These are phyloP conservation scores for Cremastobaeus sp. DNA, from an alignment of 2,888 invertebrate species.

Conservation along the genomic window DNA sequence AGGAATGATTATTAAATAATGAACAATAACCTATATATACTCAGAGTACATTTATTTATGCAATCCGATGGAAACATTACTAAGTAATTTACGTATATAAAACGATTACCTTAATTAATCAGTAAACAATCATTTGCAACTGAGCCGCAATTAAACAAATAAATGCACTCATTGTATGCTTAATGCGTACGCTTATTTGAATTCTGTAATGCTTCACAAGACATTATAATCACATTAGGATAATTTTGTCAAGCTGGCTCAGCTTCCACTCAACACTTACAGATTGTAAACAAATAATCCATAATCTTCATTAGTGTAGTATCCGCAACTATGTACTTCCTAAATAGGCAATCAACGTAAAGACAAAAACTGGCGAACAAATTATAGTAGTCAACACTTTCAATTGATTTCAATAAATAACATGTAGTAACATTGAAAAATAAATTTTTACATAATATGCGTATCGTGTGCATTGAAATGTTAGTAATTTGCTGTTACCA, in stretches of 20 bases:
- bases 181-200: conserved; percentile 17
- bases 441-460: neutral
- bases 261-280: conserved; percentile 19
- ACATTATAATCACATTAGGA: conserved; percentile 26
- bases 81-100: conserved; percentile 13
- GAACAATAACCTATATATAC: conserved; percentile 41
- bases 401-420: conserved; percentile 16
- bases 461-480: conserved; percentile 34
- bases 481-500: conserved; percentile 22
- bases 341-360: conserved; percentile 26
- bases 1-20: conserved; percentile 37
- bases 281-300: conserved; percentile 26
- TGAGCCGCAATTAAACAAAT: conserved; percentile 28
- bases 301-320: conserved; percentile 14
- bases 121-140: conserved; percentile 2
- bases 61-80: conserved; percentile 20
- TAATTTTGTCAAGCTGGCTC: conserved; percentile 1
- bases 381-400: conserved; percentile 9
- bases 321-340: conserved; percentile 12
- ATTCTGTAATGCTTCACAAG: conserved; percentile 38
- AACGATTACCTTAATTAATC: conserved; percentile 15
- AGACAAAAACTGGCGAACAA: conserved; percentile 7
- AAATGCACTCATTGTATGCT: conserved; percentile 48
- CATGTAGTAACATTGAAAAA: conserved; percentile 16
- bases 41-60: conserved; percentile 53